These are phyloP conservation scores for Upupa epops DNA, from an alignment of 2,113 vertebrate species.

Conservation along the genomic window DNA sequence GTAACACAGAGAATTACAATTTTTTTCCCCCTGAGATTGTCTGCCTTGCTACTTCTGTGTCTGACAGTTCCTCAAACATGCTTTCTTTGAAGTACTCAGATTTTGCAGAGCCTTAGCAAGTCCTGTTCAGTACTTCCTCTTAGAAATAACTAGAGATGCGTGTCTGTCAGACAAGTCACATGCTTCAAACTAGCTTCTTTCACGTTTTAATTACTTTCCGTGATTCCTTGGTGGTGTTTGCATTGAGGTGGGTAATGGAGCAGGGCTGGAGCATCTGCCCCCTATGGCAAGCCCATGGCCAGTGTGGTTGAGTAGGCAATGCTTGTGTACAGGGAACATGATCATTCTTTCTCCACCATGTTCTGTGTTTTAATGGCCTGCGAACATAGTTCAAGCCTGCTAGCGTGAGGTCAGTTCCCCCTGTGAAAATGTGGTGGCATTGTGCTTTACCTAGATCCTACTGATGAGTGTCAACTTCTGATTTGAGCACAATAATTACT, in stretches of 20 bases:
- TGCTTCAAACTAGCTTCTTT: neutral
- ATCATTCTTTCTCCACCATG: neutral
- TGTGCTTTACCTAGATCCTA: neutral
- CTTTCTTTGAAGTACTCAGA: neutral
- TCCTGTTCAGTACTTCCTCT: neutral
- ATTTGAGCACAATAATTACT: neutral
- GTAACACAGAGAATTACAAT: neutral
- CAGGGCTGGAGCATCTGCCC: neutral
- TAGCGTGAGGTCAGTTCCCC: neutral
- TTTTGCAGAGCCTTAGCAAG: neutral
- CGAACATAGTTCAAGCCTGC: neutral
- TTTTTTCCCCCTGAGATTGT: neutral
- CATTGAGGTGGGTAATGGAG: neutral
- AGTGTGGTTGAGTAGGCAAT: no score
- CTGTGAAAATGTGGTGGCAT: neutral
- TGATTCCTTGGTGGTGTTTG: neutral
- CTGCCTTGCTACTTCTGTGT: neutral
- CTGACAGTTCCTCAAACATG: neutral
- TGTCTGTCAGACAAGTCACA: neutral
- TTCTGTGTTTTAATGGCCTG: neutral
- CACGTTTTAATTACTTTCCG: neutral
- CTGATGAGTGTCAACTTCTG: neutral
- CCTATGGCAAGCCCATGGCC: no score
- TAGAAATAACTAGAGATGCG: neutral
- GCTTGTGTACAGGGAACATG: accelerated